Conservation (phyloP, 2,888 invertebrate genomes). For the Odontomyia ornata region DNA sequence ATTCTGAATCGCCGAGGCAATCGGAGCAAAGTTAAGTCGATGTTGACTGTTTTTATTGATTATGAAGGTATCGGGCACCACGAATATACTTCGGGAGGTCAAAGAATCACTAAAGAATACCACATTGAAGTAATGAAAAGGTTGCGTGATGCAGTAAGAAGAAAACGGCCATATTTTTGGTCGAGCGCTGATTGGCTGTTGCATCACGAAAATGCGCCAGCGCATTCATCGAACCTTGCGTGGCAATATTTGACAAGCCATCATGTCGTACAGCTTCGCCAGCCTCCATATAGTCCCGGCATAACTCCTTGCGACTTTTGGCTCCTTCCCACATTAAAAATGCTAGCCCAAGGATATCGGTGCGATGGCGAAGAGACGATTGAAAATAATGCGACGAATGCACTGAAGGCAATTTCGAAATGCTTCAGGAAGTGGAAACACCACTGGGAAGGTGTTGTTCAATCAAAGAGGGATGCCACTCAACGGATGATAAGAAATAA, state of each 20-base stretch:
- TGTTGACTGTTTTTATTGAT: no score
- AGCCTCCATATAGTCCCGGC: slow-evolving; percentile 8
- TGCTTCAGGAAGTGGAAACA: slow-evolving; percentile 16
- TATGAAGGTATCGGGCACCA: no score
- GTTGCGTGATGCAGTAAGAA: no score
- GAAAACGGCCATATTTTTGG: no score
- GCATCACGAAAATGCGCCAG: slow-evolving; percentile 7
- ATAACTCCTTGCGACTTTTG: no score
- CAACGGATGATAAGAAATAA: slow-evolving; percentile 7
- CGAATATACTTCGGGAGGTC: no score
- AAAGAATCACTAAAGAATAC: no score
- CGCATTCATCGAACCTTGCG: no score
- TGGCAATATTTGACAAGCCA: not conserved
- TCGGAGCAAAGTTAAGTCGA: no score
- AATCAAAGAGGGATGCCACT: slow-evolving; percentile 15
- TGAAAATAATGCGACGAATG: slow-evolving; percentile 4
- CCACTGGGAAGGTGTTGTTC: slow-evolving; percentile 7
- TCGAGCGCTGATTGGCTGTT: slow-evolving; percentile 7
- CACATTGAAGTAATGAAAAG: no score
- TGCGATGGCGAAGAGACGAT: slow-evolving; percentile 12
- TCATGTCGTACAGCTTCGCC: slow-evolving; percentile 10
- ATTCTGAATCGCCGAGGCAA: no score
- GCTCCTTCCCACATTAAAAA: no score
- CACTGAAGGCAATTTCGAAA: slow-evolving; percentile 13
- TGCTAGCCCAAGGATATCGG: not conserved